Base-by-base conservation (phyloP, 2,888 invertebrate species). In the Mycogona germanica region DNA sequence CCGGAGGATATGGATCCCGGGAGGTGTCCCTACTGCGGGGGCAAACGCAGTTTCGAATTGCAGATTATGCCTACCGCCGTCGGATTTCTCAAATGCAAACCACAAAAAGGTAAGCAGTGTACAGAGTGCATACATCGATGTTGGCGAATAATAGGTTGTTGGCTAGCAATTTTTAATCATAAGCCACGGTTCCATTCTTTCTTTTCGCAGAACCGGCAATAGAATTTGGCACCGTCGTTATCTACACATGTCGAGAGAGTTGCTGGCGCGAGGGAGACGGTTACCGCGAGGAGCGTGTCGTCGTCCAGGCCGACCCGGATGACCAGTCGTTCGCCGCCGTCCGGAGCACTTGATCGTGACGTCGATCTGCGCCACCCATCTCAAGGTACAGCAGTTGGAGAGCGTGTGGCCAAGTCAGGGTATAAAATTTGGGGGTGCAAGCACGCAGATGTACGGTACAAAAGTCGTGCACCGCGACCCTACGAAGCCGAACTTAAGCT, bases 221-320 rank as follows among this genome's bases (percentile, higher is more conserved):
- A 38, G 91, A 92, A 69, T 91, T 85, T 68, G 86, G 91, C 7
- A 88, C 87, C n/a, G 82, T 88, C 2, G 71, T 89, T 14, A 72
- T 91, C 17, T 91, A 81, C 67, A 85, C 89, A 1, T 93, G 92
- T 67, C 73, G 78, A 37, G 78, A 78, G 63, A 89, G 87, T 66
- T 92, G 92, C 70, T 91, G 91, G 91, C 77, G 79, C 51, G 73
- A 78, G 0, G 76, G 77, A 3, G 82, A 82, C 62, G 75, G 73
- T 38, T 74, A 77, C 61, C 78, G 81, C 53, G 76, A 78, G 59
- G 89, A 89, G 71, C 75, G 76, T 55, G 77, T 86, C 17, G 69
- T 87, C 54, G 78, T 88, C 61, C 88, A 89, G 72, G 77, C 79
- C 6, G 88, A 89, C 49, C 55, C 57, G 25, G 57, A 57, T 37